Conservation (phyloP, 2,113 vertebrate genomes). For the Planiliza haematocheilus region DNA sequence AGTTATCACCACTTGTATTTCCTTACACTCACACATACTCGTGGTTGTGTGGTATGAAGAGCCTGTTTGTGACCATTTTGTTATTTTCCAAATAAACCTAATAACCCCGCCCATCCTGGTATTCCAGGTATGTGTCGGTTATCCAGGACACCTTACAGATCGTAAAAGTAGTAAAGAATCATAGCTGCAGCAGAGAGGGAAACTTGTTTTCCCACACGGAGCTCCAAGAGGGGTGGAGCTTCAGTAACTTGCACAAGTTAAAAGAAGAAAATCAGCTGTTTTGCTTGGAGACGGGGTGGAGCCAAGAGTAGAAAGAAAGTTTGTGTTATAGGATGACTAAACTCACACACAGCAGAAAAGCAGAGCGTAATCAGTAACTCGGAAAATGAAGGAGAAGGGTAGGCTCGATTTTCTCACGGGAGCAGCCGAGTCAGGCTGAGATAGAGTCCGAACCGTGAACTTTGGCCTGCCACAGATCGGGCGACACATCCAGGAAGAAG, state of each 20-base stretch:
- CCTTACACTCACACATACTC: conserved; percentile 1
- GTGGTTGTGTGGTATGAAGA: conserved; percentile 1
- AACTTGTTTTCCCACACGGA: conserved; percentile 15
- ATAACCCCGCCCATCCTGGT: neutral
- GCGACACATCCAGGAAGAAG: conserved; percentile 24
- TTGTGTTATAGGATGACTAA: conserved; percentile 47
- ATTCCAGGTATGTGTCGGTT: neutral
- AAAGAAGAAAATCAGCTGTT: conserved; percentile 57
- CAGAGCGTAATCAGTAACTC: conserved; percentile 31
- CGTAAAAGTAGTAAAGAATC: neutral
- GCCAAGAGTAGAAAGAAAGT: conserved; percentile 30
- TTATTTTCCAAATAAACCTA: neutral
- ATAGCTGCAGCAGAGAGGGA: neutral
- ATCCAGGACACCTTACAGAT: conserved; percentile 13
- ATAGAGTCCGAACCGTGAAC: conserved; percentile 34
- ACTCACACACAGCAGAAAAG: conserved; percentile 30
- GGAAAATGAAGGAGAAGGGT: conserved; percentile 30
- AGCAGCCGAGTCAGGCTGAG: conserved; percentile 15
- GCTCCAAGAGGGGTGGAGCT: conserved; percentile 54
- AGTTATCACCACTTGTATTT: conserved; percentile 31
- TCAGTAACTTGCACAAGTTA: conserved; percentile 42
- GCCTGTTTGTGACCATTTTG: conserved; percentile 15
- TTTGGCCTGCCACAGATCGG: conserved; percentile 36
- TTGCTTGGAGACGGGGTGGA: conserved; percentile 34
- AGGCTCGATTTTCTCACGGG: conserved; percentile 14